A percentile compares a stretch with the other conserved stretches of the same genome.
phyloP scores from a whole-genome alignment of 2,797 vertebrate species.

The Sciaenops ocellatus region DNA sequence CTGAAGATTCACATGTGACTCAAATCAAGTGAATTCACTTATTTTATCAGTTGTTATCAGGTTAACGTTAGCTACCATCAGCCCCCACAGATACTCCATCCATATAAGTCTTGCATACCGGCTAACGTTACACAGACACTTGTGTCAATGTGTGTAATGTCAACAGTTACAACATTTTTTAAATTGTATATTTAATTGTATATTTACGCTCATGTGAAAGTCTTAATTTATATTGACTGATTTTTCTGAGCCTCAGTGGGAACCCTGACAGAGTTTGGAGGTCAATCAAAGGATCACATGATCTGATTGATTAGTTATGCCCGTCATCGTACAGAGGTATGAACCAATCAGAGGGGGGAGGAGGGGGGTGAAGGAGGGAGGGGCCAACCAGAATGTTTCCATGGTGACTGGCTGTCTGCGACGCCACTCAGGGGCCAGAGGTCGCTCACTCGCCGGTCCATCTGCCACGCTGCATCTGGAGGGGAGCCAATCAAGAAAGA shows the following conservation, averaged over 20 bases:
- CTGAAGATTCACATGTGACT: no score
- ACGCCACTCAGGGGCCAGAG: conserved; percentile 88
- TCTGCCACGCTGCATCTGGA: conserved; percentile 96
- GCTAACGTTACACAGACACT: no score
- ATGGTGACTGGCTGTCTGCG: conserved; percentile 90
- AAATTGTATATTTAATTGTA: no score
- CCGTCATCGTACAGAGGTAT: conserved; percentile 18
- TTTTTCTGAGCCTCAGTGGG: background rate
- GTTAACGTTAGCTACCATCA: no score
- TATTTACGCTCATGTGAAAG: no score
- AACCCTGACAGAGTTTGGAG: background rate
- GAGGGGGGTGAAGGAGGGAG: conserved; percentile 37
- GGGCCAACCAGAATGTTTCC: conserved; percentile 94
- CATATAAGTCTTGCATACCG: no score
- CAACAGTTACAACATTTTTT: no score
- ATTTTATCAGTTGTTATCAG: no score
- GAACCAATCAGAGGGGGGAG: conserved; percentile 55
- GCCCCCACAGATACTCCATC: no score
- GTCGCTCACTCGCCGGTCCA: conserved; percentile 93
- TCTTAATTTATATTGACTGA: no score
- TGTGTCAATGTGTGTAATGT: no score
- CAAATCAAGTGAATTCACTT: no score
- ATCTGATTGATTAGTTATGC: background rate
- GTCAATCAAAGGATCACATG: background rate
- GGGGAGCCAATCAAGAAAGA: conserved; percentile 64